These are phyloP conservation scores for Graptemys geographica DNA, from an alignment of 2,797 vertebrate species.

Conservation along the genomic window DNA sequence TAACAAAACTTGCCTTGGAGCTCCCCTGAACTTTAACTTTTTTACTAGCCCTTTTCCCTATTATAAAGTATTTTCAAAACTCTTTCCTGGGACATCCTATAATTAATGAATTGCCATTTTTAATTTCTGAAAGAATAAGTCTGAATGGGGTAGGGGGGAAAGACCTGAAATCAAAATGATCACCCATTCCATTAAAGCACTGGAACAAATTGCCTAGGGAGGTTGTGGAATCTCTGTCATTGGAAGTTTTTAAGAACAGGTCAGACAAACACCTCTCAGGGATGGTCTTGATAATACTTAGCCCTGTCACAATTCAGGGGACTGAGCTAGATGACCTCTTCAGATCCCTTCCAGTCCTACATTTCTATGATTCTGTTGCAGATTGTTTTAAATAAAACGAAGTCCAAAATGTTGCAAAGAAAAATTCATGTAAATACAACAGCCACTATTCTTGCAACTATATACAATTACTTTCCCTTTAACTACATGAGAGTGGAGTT, in stretches of 20 bases:
- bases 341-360: not conserved
- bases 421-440: constrained; percentile 22
- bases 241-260: not conserved
- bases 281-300: not conserved
- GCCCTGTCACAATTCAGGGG: not conserved
- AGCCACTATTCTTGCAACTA: not conserved
- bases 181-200: not conserved
- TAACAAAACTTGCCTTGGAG: constrained; percentile 14
- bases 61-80: not conserved
- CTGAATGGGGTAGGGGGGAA: not conserved
- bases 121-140: constrained; percentile 3
- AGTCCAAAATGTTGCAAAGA: not conserved
- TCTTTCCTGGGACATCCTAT: constrained; percentile 1
- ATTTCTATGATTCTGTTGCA: not conserved
- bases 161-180: constrained; percentile 3
- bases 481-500: constrained; percentile 40
- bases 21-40: not conserved
- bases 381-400: constrained; percentile 30
- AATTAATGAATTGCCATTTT: constrained; percentile 36
- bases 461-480: constrained; percentile 11
- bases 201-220: not conserved
- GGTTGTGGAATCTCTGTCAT: not conserved
- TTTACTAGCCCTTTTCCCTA: not conserved
- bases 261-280: not conserved
- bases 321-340: not conserved